A percentile compares a stretch with the other conserved stretches of the same genome.
phyloP scores from a whole-genome alignment of 1,140 invertebrate genomes.

The Laupala kohalensis region DNA sequence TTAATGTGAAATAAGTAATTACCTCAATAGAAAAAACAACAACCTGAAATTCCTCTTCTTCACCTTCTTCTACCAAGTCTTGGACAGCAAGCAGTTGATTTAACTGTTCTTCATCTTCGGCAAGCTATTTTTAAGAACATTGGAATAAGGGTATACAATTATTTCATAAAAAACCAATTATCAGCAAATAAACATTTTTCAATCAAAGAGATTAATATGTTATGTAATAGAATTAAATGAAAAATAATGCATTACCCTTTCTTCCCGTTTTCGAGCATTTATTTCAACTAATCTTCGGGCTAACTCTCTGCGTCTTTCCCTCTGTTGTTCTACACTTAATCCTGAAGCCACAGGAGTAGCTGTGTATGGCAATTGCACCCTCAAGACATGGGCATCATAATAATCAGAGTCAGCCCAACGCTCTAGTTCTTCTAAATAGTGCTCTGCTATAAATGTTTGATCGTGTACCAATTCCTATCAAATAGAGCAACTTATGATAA shows the following conservation, averaged over 20 bases:
- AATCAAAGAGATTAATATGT: background rate
- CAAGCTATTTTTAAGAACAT: too few relatives aligned
- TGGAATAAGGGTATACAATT: too few relatives aligned
- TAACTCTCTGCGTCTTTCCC: slow-evolving; percentile 70
- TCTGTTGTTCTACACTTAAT: slow-evolving; percentile 56
- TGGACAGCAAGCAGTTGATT: slow-evolving; percentile 62
- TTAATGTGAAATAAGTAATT: too few relatives aligned
- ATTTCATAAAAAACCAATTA: too few relatives aligned
- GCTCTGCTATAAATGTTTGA: slow-evolving; percentile 59
- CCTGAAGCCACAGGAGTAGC: slow-evolving; percentile 37
- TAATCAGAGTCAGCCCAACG: slow-evolving; percentile 70
- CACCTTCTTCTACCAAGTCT: slow-evolving; percentile 63
- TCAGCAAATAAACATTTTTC: too few relatives aligned
- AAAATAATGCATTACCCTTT: slow-evolving; percentile 46
- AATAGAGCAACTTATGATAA: too few relatives aligned
- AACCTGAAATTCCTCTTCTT: slow-evolving; percentile 59
- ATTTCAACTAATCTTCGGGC: slow-evolving; percentile 69
- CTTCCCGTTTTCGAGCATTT: slow-evolving; percentile 71
- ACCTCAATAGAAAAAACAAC: slow-evolving; percentile 11
- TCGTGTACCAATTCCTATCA: slow-evolving; percentile 68
- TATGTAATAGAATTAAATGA: background rate
- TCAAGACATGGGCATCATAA: slow-evolving; percentile 70
- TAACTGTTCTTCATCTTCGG: slow-evolving; percentile 77
- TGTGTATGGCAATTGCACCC: slow-evolving; percentile 71
- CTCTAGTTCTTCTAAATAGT: slow-evolving; percentile 65